Percentiles rank a stretch among this genome's conserved stretches.
These are phyloP conservation scores for Drosophila ambigua DNA, from an alignment of 1,140 invertebrate genomes.

Conservation along the genomic window DNA sequence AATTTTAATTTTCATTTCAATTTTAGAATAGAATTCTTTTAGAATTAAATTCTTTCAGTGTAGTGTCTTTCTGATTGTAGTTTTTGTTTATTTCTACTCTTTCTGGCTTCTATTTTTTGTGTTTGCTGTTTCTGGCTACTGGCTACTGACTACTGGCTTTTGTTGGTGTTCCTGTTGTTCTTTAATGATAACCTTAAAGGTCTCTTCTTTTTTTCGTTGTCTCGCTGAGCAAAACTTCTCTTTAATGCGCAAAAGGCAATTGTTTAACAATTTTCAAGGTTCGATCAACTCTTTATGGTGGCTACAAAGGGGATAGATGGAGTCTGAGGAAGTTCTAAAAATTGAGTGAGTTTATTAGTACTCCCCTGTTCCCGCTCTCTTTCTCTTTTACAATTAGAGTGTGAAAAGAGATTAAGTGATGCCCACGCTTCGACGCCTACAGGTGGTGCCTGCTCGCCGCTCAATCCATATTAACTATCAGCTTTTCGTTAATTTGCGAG, in stretches of 20 bases:
- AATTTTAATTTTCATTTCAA: too few relatives aligned
- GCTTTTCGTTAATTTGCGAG: conserved; percentile 21
- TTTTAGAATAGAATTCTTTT: too few relatives aligned
- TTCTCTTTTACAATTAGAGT: conserved; percentile 52
- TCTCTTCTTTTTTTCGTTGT: conserved; percentile 27
- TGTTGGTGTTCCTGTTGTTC: conserved; percentile 33
- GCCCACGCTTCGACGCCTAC: conserved; percentile 38
- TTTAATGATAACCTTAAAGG: conserved; percentile 61
- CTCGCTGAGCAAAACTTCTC: conserved; percentile 9
- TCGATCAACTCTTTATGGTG: conserved; percentile 63
- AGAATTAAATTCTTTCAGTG: too few relatives aligned
- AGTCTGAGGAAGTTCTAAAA: conserved; percentile 2
- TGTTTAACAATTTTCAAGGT: conserved; percentile 67
- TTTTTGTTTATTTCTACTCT: conserved; percentile 49
- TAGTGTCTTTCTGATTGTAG: not conserved
- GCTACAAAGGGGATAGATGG: not conserved
- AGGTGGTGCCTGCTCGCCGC: not conserved
- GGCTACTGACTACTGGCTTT: conserved; percentile 27
- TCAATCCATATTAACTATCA: not conserved
- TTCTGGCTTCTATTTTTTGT: conserved; percentile 49
- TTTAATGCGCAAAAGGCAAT: conserved; percentile 41
- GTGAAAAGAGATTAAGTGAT: conserved; percentile 51
- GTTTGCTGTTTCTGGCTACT: conserved; percentile 24
- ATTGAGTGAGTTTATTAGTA: conserved; percentile 1
- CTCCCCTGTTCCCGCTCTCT: not conserved